Evolutionary conservation across 2,888 invertebrate genomes (phyloP), one percentile per base, ranked within the genome.

Genomic region (Rhagonycha lutea): DNA sequence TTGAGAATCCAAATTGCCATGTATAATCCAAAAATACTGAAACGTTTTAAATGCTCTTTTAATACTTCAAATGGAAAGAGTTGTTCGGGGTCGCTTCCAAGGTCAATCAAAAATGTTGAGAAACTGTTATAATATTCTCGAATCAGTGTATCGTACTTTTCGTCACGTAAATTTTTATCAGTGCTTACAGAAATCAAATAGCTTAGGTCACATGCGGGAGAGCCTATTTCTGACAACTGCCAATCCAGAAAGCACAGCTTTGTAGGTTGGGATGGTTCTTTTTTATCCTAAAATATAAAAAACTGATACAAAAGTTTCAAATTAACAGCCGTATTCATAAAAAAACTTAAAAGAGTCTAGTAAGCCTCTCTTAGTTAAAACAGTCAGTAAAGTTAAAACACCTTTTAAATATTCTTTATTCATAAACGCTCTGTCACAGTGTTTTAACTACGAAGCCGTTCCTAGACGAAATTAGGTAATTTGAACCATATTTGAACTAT

Each of bases 171-270:
- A 14, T 82, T 75, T 14, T 80, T 80, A 11, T 80, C 78, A 14
- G 81, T 68, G 70, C 81, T 81, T 7, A 83, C 83, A 74, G 83
- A 86, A 12, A 87, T 69, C 73, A 85, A 80, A 70, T 86, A 86
- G 4, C 82, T 73, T 68, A 87, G 73, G 72, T 87, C 87, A 24
- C 82, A 73, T 7, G 80, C 84, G 0, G 83, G 84, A 2, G 84
- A 82, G 10, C 80, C 81, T 18, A 78, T 74, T 8, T 81, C 77
- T 8, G 80, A 74, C 18, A 83, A 72, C 78, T 84, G 84, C 81
- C 84, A 84, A 67, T 84, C 84, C 10, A 84, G 68, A 28, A 84
- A 74, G 47, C 81, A 81, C 1, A 83, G 18, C 3, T 80, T 74
- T n/a, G 83, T 81, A 62, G 83, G 84, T 12, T 28, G 61, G 9